Conservation (phyloP, 1,140 invertebrate genomes). For the Megalonaias nervosa region DNA sequence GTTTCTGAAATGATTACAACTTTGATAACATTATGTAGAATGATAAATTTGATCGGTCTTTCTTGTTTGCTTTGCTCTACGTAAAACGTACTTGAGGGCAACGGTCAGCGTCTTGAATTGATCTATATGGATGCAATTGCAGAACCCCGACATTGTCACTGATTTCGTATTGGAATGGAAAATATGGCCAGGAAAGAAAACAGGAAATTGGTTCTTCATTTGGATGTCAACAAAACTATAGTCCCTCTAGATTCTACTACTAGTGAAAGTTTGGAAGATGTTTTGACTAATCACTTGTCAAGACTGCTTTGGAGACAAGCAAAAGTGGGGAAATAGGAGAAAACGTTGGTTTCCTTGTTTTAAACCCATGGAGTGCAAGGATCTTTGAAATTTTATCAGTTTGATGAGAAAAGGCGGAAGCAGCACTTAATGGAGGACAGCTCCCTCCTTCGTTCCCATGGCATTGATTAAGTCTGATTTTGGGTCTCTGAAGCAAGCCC, state of each 20-base stretch:
- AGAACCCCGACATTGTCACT: no score
- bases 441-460: conserved; percentile 4
- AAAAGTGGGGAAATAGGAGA: conserved; percentile 16
- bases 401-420: conserved; percentile 20
- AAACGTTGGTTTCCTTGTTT: background rate
- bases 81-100: no score
- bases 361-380: background rate
- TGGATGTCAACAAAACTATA: conserved; percentile 36
- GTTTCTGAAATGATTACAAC: no score
- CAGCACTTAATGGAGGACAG: conserved; percentile 4
- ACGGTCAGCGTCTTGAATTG: no score
- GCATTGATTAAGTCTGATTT: conserved; percentile 23
- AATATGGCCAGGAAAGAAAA: background rate
- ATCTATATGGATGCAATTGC: no score
- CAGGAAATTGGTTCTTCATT: conserved; percentile 31
- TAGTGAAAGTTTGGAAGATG: conserved; percentile 28
- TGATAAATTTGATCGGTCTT: no score
- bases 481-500: conserved; percentile 5
- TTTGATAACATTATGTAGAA: no score
- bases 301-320: conserved; percentile 23
- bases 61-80: no score
- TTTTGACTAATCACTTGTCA: conserved; percentile 24
- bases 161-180: no score
- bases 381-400: conserved; percentile 28
- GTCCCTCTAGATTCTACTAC: conserved; percentile 33